Evolutionary conservation across 1,140 invertebrate genomes (phyloP).

Genomic region (Lasioglossum albipes): DNA sequence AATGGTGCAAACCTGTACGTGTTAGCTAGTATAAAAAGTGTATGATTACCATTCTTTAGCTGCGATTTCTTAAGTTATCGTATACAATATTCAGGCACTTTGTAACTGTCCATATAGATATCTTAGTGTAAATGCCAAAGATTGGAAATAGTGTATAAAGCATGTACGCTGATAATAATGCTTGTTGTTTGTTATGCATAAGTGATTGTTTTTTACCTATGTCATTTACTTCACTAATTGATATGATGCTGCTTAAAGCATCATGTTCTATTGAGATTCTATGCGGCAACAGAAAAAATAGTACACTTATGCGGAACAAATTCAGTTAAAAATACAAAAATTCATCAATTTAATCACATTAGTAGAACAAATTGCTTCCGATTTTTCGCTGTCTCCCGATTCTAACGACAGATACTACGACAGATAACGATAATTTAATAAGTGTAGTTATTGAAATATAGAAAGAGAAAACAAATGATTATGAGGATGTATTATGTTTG

Average conservation of each 20-base stretch:
- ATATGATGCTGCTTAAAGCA: background rate
- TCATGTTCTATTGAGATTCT: background rate
- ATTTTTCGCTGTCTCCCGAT: no score
- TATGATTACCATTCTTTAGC: background rate
- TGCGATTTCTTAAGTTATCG: constrained; percentile 2
- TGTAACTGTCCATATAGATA: constrained; percentile 11
- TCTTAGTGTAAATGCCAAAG: constrained; percentile 34
- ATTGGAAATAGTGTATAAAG: background rate
- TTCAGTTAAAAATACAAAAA: background rate
- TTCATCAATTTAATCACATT: background rate
- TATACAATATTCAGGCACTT: background rate
- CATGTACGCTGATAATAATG: background rate
- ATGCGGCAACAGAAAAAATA: background rate
- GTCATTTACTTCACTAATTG: constrained; percentile 3
- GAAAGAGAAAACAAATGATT: no score
- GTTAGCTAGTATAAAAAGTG: constrained; percentile 8
- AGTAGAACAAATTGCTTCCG: background rate
- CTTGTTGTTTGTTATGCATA: constrained; percentile 22
- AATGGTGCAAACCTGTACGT: background rate
- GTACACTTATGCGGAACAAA: constrained; percentile 21
- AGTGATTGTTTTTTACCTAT: constrained; percentile 8
- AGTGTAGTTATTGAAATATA: no score
- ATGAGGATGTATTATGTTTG: no score
- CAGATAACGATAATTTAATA: background rate
- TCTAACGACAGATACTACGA: background rate